Conservation (phyloP, 2,888 invertebrate genomes). For the Orthosia cruda region DNA sequence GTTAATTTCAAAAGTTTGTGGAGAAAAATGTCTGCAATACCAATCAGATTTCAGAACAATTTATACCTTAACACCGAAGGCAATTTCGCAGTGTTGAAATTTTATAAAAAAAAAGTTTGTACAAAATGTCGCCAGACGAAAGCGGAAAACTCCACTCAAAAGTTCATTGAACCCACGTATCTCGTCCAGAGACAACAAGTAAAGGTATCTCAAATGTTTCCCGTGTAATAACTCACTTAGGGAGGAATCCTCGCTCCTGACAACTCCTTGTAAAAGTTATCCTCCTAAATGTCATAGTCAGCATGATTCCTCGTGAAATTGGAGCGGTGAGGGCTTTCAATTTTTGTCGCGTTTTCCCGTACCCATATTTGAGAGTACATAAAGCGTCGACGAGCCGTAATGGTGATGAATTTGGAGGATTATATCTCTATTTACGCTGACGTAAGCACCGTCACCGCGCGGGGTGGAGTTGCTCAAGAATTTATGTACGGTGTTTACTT, state of each 20-base stretch:
- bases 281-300: constrained; percentile 68
- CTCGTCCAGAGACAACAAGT: constrained; percentile 28
- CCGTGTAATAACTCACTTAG: constrained; percentile 61
- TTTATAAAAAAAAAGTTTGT: constrained; percentile 32
- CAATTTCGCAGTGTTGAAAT: constrained; percentile 43
- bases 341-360: constrained; percentile 65
- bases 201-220: constrained; percentile 46
- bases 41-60: constrained; percentile 38
- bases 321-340: constrained; percentile 69
- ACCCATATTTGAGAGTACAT: constrained; percentile 64
- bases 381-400: constrained; percentile 67
- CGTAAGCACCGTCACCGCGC: constrained; percentile 37
- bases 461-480: constrained; percentile 25
- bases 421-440: constrained; percentile 66
- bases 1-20: constrained; percentile 35
- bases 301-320: constrained; percentile 71
- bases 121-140: constrained; percentile 54
- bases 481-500: constrained; percentile 30
- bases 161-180: constrained; percentile 56
- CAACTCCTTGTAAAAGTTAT: constrained; percentile 69
- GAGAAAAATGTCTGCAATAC: constrained; percentile 41
- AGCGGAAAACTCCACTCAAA: constrained; percentile 52
- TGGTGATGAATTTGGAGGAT: constrained; percentile 69
- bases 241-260: constrained; percentile 52
- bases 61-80: constrained; percentile 25